Conservation (phyloP, 2,797 vertebrate genomes). For the Pangasius djambal region DNA sequence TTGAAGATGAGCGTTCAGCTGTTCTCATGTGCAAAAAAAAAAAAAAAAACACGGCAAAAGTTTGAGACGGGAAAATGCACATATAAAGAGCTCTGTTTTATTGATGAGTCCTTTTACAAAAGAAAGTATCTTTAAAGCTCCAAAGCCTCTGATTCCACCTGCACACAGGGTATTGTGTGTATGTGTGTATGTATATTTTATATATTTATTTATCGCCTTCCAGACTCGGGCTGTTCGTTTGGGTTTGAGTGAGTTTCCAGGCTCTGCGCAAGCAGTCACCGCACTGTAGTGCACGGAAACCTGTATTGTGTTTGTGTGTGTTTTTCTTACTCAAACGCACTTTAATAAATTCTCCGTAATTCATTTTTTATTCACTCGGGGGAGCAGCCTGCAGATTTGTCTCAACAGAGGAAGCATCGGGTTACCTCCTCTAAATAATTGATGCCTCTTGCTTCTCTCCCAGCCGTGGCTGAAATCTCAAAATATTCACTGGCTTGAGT, state of each 20-base stretch:
- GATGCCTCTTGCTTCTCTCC: conserved; percentile 84
- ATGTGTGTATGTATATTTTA: conserved; percentile 51
- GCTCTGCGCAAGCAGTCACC: conserved; percentile 1
- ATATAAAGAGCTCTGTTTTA: conserved; percentile 82
- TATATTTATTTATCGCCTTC: conserved; percentile 4
- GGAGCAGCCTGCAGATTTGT: conserved; percentile 94
- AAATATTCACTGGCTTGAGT: conserved; percentile 86
- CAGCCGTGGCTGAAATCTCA: conserved; percentile 81
- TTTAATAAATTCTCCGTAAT: conserved; percentile 98
- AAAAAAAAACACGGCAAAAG: conserved; percentile 69
- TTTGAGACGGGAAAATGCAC: conserved; percentile 74
- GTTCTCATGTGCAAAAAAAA: conserved; percentile 76
- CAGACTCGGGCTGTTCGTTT: neutral
- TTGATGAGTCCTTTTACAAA: conserved; percentile 75
- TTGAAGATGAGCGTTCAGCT: conserved; percentile 76
- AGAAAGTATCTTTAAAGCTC: conserved; percentile 43
- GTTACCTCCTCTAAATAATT: conserved; percentile 99
- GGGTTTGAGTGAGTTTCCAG: conserved; percentile 16
- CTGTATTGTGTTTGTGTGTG: conserved; percentile 54
- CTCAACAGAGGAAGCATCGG: conserved; percentile 98
- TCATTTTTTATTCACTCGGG: conserved; percentile 98
- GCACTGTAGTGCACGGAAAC: neutral
- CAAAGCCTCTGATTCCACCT: conserved; percentile 71
- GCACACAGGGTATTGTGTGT: neutral
- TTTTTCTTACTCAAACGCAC: conserved; percentile 77